Base-by-base conservation (phyloP, 1,140 invertebrate genomes). In the Musca vetustissima region DNA sequence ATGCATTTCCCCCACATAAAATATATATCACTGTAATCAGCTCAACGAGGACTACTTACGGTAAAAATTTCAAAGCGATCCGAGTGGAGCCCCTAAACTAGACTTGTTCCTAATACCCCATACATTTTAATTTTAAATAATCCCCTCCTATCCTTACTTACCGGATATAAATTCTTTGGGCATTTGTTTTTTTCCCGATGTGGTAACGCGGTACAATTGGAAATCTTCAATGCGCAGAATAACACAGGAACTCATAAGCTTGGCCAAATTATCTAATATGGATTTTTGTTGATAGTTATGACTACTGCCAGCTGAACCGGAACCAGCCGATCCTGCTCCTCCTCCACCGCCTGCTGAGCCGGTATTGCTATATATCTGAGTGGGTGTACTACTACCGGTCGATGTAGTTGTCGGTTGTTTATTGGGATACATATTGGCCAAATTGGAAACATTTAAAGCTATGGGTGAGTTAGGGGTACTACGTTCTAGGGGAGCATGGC, bases 181-280 rank as follows among this genome's bases (percentile, higher is more conserved):
- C 53, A 87, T 83, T 52, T 87, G 85, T 74, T 90, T 91, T 73
- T 88, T 87, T 28, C 88, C 88, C 1, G 91, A 87, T 2, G 91
- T 93, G 0, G 91, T 90, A 69, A 96, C 93, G 84, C 92, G 90
- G 77, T 91, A 94, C 15, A 96, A 85, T 1, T 89, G 91, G 73
- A 96, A 93, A 79, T 98, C 94, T 73, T 94, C 91, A 72, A 98
- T 89, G 75, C 95, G 88, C 24, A 98, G 84, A 24, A 98, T 88
- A 17, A 95, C 88, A 83, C 95, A 97, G 13, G 93, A 92, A 6
- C 94, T 96, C 91, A 97, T 95, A 43, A 98, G 81, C 81, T 95
- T 95, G 2, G 91, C 89, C 48, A 94, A 83, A 78, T 94, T 92
- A 68, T 89, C 87, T 4, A 92, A 81, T 21, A 93, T 87, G 67